Evolutionary conservation across 2,888 invertebrate species (phyloP), one percentile per base, ranked within the genome.

Genomic region (Selenia dentaria): DNA sequence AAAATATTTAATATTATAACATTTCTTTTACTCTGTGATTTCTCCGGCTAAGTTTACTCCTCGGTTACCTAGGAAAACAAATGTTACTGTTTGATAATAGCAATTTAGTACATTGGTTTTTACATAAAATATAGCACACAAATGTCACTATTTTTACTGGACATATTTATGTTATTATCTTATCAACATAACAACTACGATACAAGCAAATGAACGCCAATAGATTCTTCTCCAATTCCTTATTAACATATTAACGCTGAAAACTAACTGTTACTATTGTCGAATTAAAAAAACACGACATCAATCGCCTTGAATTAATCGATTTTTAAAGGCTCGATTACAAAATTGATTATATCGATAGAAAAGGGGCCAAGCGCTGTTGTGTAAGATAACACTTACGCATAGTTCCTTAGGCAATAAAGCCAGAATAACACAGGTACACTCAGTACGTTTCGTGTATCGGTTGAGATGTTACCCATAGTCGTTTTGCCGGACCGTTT

Each of bases 361-460:
- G 37, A 9, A 44, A 37, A 28, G 34, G 37, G 33, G 16, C 12
- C 47, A 26, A 27, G 28, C 41, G 37, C 32, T n/a, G 14, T 28
- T 26, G 27, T 37, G 36, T 27, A 42, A 48, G 47, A 42, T 48
- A 48, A 48, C 37, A 31, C 37, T 42, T 48, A 38, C 37, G 41
- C 41, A 48, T 37, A 37, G 41, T 37, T 37, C 36, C 36, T 41
- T 57, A 60, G 51, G 55, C 51, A 65, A 66, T 70, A 68, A 69
- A 70, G 44, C 54, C 54, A 63, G 59, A 64, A 63, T 69, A 70
- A 70, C 61, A 65, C 59, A 57, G 57, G 46, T 52, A 48, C 57
- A 22, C 2, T 57, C 55, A 47, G 59, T 67, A 64, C 54, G 57
- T 59, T 57, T 60, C 62, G 64, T 62, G 60, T 29, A 36, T 31